phyloP scores from a whole-genome alignment of 1,140 invertebrate genomes.

The Leptoteleia sp. region DNA sequence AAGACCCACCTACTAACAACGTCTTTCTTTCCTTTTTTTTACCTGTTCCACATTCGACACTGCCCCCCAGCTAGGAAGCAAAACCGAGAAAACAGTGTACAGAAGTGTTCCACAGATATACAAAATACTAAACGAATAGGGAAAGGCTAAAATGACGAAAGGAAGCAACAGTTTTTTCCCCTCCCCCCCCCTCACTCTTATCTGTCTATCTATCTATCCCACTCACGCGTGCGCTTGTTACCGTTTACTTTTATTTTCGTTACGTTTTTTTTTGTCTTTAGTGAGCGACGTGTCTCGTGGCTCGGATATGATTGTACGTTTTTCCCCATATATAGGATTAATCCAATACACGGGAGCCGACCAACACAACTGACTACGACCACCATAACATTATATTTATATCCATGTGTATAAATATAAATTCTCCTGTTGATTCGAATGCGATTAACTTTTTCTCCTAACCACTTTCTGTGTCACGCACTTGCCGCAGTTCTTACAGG shows the following conservation, averaged over 20 bases:
- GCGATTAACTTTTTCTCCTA: no score
- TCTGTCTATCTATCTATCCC: no score
- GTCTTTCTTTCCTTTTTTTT: not conserved
- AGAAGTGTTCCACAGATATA: constrained; percentile 31
- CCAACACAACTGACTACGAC: no score
- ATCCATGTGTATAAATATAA: no score
- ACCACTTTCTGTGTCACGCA: no score
- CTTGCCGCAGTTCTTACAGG: no score
- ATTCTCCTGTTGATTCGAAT: no score
- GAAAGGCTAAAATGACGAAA: not conserved
- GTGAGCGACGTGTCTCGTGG: constrained; percentile 79
- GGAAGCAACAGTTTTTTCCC: constrained; percentile 4
- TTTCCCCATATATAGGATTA: constrained; percentile 82
- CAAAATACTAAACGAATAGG: no score
- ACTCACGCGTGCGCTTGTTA: no score
- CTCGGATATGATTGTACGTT: constrained; percentile 84
- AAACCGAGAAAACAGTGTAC: constrained; percentile 58
- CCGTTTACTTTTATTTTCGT: constrained; percentile 27
- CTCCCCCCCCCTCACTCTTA: no score
- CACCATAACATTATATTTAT: no score
- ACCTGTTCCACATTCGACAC: no score
- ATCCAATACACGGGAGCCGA: constrained; percentile 75
- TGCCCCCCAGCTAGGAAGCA: constrained; percentile 54
- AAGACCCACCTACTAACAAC: constrained; percentile 16
- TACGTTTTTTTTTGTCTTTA: constrained; percentile 30